A percentile compares a stretch with the other conserved stretches of the same genome.
Conservation (phyloP, 2,888 invertebrate species). For the Cremastobaeus sp. region DNA sequence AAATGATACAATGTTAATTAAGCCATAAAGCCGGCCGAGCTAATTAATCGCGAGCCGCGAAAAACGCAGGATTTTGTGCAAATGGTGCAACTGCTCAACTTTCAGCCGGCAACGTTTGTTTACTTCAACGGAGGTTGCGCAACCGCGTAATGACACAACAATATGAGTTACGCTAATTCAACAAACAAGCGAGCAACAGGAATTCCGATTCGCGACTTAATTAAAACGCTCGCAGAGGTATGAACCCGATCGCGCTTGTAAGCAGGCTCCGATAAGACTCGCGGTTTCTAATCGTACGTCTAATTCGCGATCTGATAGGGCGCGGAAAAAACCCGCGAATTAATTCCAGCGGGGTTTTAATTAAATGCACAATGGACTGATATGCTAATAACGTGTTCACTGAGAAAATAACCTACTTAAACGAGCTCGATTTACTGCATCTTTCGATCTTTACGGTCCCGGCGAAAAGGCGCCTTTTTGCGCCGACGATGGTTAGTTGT, state of each 20-base stretch:
- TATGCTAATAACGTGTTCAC: constrained; percentile 29
- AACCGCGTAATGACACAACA: no score
- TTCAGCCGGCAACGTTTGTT: no score
- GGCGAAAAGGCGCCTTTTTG: no score
- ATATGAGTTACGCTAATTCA: no score
- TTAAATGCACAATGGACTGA: constrained; percentile 31
- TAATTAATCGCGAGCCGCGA: no score
- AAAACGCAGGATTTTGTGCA: no score
- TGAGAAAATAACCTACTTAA: constrained; percentile 43
- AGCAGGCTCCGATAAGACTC: constrained; percentile 19
- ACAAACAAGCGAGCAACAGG: background rate
- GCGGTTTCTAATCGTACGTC: constrained; percentile 31
- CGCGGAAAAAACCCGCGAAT: constrained; percentile 12
- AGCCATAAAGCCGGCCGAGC: no score
- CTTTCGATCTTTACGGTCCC: constrained; percentile 28
- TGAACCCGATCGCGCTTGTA: constrained; percentile 29
- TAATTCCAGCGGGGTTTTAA: constrained; percentile 25
- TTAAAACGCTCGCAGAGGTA: constrained; percentile 14
- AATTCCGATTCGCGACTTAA: constrained; percentile 1
- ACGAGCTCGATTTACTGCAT: constrained; percentile 25
- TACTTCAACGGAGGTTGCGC: no score
- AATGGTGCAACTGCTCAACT: no score
- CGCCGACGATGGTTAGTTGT: no score
- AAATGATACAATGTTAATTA: constrained; percentile 4
- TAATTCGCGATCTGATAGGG: constrained; percentile 22